These are phyloP conservation scores for Acrobasis suavella DNA, from an alignment of 2,888 invertebrate genomes.

Conservation along the genomic window DNA sequence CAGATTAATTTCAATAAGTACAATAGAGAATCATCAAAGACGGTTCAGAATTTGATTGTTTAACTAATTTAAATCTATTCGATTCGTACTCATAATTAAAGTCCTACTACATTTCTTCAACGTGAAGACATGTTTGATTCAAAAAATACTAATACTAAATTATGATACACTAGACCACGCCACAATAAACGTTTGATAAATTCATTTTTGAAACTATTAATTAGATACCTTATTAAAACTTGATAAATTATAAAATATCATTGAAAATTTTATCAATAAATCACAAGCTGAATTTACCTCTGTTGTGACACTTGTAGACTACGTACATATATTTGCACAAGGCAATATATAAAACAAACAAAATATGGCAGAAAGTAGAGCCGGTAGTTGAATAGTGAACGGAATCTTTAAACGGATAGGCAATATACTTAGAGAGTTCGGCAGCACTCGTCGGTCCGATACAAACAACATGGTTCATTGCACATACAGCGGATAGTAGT, in stretches of 20 bases:
- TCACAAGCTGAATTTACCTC: too few relatives aligned
- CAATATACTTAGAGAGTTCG: slow-evolving; percentile 40
- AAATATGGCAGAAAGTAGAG: background rate
- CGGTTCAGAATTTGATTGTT: background rate
- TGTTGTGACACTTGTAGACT: too few relatives aligned
- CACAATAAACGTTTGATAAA: too few relatives aligned
- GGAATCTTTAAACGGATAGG: slow-evolving; percentile 45
- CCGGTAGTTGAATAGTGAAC: background rate
- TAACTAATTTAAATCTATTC: background rate
- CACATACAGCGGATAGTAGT: slow-evolving; percentile 49
- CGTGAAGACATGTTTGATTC: too few relatives aligned
- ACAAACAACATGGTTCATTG: slow-evolving; percentile 44
- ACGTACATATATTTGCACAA: too few relatives aligned
- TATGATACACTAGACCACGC: too few relatives aligned
- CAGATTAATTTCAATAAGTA: background rate
- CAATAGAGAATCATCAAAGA: background rate
- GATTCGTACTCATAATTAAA: background rate
- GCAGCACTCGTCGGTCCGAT: slow-evolving; percentile 25
- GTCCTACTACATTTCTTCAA: background rate
- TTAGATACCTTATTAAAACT: too few relatives aligned
- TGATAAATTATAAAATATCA: too few relatives aligned
- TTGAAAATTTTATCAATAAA: too few relatives aligned
- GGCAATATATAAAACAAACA: background rate
- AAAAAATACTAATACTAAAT: too few relatives aligned
- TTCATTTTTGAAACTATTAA: too few relatives aligned